A percentile compares a stretch with the other conserved stretches of the same genome.
These are phyloP conservation scores for Diachasma alloeum DNA, from an alignment of 1,140 invertebrate species.

Conservation along the genomic window DNA sequence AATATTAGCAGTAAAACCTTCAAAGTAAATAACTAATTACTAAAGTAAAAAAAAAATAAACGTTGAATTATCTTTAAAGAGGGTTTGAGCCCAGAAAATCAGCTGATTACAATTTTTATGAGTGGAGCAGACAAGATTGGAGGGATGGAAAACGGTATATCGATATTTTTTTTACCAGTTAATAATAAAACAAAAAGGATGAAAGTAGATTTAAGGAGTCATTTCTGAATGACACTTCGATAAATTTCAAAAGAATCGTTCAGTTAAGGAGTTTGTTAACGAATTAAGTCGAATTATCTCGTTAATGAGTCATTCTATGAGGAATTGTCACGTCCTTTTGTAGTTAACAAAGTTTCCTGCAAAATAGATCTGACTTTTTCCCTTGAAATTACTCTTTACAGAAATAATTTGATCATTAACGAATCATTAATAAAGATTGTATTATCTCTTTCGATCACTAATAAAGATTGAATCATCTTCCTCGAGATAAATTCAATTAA, in stretches of 20 bases:
- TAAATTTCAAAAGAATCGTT: background rate
- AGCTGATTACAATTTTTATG: too few species aligned
- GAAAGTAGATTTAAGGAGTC: background rate
- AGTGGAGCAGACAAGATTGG: background rate
- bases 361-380: too few species aligned
- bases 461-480: too few species aligned
- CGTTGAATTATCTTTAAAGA: background rate
- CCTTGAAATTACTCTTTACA: too few species aligned
- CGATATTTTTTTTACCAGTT: slow-evolving; percentile 6
- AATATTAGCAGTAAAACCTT: background rate
- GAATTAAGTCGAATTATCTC: background rate
- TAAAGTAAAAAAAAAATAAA: background rate
- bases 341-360: too few species aligned
- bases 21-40: slow-evolving; percentile 1
- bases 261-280: background rate
- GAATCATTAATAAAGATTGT: too few species aligned
- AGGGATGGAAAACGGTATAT: background rate
- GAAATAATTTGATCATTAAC: too few species aligned
- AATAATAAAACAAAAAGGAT: background rate
- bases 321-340: too few species aligned
- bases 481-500: too few species aligned
- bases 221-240: background rate
- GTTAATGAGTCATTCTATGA: too few species aligned
- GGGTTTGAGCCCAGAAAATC: too few species aligned
- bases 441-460: too few species aligned